Base-by-base conservation (phyloP, 2,888 invertebrate genomes). In the Anodontia alba region DNA sequence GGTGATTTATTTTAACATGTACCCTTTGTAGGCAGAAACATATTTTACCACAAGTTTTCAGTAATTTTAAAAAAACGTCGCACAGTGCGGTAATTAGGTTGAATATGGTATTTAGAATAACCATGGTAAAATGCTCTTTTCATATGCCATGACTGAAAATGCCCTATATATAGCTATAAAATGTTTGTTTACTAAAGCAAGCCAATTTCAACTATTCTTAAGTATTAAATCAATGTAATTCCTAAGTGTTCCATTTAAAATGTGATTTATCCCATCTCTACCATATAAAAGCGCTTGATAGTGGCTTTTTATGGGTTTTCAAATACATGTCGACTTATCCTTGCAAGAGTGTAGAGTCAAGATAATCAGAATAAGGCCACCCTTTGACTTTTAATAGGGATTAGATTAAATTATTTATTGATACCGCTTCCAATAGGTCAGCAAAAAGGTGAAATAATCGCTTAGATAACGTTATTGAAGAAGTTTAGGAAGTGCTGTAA, bases 381-480 rank as follows among this genome's bases (percentile, higher is more conserved):
- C 62, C 33, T 62, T 62, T 62, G 62, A 62, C 62, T 62, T 62
- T 12, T 62, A 62, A 62, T 62, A 29, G 31, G 62, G 62, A 62
- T 62, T 33, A 62, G 62, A 62, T 62, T 62, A 62, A 62, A 62
- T 29, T 62, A 33, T 62, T 62, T 62, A 62, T 62, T 62, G 33
- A 62, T 33, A 62, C 29, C 38, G 5, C n/a, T n/a, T n/a, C n/a
- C n/a, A n/a, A n/a, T n/a, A n/a, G n/a, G 23, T 62, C 10, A 8
- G 1, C 33, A 17, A 2, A 62, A 62, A 62, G 62, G 62, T 62
- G 62, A 62, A 62, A 20, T 33, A 62, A 62, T 62, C 62, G 5
- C 1, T 20, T 26, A 62, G 62, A 62, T 62, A 62, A 57, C 26
- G n/a, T n/a, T n/a, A n/a, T n/a, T n/a, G n/a, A n/a, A n/a, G n/a